phyloP scores from a whole-genome alignment of 1,140 invertebrate species.

The Gonioctena quinquepunctata region DNA sequence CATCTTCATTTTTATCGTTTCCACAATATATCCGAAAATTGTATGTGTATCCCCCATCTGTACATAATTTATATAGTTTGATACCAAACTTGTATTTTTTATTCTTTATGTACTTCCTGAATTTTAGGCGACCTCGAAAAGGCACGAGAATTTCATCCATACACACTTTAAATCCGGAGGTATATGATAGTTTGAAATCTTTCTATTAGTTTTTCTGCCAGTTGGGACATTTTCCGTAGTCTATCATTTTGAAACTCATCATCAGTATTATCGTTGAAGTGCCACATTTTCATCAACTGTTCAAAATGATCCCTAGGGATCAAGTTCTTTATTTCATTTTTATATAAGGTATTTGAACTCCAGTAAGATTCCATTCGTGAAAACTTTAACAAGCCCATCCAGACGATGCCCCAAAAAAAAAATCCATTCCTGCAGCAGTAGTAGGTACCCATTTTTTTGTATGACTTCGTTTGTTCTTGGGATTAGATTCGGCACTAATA shows the following conservation, averaged over 20 bases:
- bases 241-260: background rate
- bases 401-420: background rate
- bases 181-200: conserved; percentile 16
- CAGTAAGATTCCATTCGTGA: background rate
- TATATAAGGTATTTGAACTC: background rate
- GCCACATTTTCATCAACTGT: background rate
- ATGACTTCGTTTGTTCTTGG: background rate
- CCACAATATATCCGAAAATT: conserved; percentile 47
- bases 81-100: conserved; percentile 35
- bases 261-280: background rate
- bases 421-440: background rate
- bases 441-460: background rate
- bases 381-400: background rate
- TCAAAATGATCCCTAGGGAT: background rate
- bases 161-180: conserved; percentile 14
- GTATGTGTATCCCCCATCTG: conserved; percentile 43
- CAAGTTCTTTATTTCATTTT: background rate
- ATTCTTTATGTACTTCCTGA: conserved; percentile 13
- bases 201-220: conserved; percentile 18
- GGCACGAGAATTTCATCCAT: conserved; percentile 51
- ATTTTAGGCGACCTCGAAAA: conserved; percentile 37
- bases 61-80: conserved; percentile 50
- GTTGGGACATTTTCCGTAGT: background rate
- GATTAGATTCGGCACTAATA: background rate
- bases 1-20: background rate